A percentile compares a stretch with the other conserved stretches of the same genome.
Evolutionary conservation across 1,140 invertebrate species (phyloP).

Genomic region (Lepidurus apus): DNA sequence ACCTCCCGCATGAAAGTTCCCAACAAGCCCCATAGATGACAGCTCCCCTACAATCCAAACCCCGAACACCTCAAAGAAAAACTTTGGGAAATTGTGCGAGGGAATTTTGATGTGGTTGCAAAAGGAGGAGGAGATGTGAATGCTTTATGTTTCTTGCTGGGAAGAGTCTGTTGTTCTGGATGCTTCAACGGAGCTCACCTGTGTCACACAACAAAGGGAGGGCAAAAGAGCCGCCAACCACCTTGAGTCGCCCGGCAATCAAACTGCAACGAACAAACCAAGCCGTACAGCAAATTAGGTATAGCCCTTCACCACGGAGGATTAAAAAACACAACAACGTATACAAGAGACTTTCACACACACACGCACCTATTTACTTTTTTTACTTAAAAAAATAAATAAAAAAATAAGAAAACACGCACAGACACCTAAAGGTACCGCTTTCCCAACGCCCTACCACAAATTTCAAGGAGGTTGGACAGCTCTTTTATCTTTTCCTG

Average conservation of each 20-base stretch:
- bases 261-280: conserved; percentile 21
- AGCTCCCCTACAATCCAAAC: too few relatives aligned
- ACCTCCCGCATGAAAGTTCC: too few relatives aligned
- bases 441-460: conserved; percentile 17
- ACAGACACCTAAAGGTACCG: neutral
- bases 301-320: conserved; percentile 4
- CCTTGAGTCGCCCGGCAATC: conserved; percentile 2
- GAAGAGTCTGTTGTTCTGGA: neutral
- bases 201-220: conserved; percentile 9
- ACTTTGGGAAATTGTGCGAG: too few relatives aligned
- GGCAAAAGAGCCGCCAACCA: conserved; percentile 6
- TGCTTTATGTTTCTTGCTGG: neutral
- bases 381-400: too few relatives aligned
- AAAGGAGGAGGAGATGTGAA: neutral
- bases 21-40: too few relatives aligned
- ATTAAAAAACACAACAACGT: neutral
- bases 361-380: too few relatives aligned
- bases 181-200: neutral
- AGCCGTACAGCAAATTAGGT: conserved; percentile 14
- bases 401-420: too few relatives aligned
- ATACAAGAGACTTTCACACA: too few relatives aligned
- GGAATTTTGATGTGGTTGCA: too few relatives aligned
- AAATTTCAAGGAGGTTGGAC: conserved; percentile 12
- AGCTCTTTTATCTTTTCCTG: conserved; percentile 2
- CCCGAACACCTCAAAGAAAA: too few relatives aligned